Base-by-base conservation (phyloP, 92 coral and sea anemone genomes). In the Micromussa lordhowensis region DNA sequence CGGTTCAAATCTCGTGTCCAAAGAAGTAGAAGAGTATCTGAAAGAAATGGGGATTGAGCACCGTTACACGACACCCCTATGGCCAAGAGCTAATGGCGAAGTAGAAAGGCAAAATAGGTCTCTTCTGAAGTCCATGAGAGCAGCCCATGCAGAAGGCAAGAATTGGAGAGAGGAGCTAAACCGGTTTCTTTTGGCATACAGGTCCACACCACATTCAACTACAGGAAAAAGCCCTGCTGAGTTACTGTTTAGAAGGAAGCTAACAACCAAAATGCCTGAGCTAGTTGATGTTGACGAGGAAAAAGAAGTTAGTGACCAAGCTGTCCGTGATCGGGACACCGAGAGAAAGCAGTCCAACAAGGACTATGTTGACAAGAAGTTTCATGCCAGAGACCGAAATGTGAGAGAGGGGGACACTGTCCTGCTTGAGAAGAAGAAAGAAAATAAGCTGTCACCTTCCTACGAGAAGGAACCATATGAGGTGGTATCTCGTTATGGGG, bases 401-500 rank as follows among this genome's bases (percentile, higher is more conserved):
- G 90, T 89, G 35, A 31, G 85, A 22, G 70, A 76, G n/a, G 91
- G 95, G 26, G 94, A 92, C 36, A 18, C 51, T 24, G 92, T 92
- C 63, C 73, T 85, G 32, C 75, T 92, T 44, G 84, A 88, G 82
- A 84, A 88, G 40, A 61, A 61, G 68, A 61, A 61, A 61, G 68
- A 61, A 35, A 35, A 35, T 35, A 93, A 83, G 93, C 51, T 90
- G 71, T 76, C 93, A 22, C 53, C 90, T 9, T 80, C 75, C 15
- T 93, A 90, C 64, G 93, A 90, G 80, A 81, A 80, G n/a, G 35
- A 84, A 21, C 94, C 92, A 11, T 88, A 91, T 53, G n/a, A 87
- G 74, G 82, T 93, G 22, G 54, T 70, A 28, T 66, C 81, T 24
- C 92, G 88, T 26, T 35, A 83, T 58, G 90, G 91, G 9, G 93